Percentiles rank a stretch among this genome's conserved stretches.
phyloP scores from a whole-genome alignment of 2,888 invertebrate genomes.

The Andricus curvator region DNA sequence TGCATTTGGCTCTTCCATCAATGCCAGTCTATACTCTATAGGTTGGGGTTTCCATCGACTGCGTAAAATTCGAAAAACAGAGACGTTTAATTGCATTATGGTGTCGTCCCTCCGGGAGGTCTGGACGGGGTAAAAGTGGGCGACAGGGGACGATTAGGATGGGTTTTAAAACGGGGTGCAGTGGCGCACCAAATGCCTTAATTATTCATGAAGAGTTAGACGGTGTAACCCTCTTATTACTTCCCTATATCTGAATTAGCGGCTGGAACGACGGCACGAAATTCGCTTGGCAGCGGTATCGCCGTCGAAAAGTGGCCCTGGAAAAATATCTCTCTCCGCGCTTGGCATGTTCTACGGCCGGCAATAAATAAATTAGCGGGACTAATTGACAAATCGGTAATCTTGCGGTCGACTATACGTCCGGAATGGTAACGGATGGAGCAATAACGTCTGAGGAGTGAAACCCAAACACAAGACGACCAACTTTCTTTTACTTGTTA shows the following conservation, averaged over 20 bases:
- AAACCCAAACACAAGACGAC: constrained; percentile 25
- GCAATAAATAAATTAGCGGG: constrained; percentile 71
- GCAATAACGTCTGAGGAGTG: constrained; percentile 20
- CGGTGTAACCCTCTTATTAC: constrained; percentile 49
- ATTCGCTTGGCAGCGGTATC: constrained; percentile 39
- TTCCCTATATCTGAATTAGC: constrained; percentile 58
- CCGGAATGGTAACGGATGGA: constrained; percentile 31
- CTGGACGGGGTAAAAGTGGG: constrained; percentile 2
- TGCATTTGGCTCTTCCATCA: constrained; percentile 34
- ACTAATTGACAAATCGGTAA: constrained; percentile 75
- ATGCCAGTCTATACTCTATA: constrained; percentile 6
- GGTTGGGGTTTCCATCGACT: neutral
- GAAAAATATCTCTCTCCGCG: constrained; percentile 27
- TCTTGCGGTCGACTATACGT: constrained; percentile 57
- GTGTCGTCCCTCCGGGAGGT: constrained; percentile 25
- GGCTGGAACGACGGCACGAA: constrained; percentile 28
- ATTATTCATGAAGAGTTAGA: constrained; percentile 37
- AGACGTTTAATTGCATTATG: constrained; percentile 38
- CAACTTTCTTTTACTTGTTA: neutral
- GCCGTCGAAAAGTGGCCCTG: constrained; percentile 23
- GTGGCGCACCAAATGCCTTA: constrained; percentile 1
- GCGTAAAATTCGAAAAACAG: constrained; percentile 37
- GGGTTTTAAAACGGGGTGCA: constrained; percentile 1
- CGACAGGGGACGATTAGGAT: neutral
- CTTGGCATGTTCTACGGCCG: constrained; percentile 43